Evolutionary conservation across 2,888 invertebrate species (phyloP), one percentile per base, ranked within the genome.

Genomic region (Mythimna vitellina): DNA sequence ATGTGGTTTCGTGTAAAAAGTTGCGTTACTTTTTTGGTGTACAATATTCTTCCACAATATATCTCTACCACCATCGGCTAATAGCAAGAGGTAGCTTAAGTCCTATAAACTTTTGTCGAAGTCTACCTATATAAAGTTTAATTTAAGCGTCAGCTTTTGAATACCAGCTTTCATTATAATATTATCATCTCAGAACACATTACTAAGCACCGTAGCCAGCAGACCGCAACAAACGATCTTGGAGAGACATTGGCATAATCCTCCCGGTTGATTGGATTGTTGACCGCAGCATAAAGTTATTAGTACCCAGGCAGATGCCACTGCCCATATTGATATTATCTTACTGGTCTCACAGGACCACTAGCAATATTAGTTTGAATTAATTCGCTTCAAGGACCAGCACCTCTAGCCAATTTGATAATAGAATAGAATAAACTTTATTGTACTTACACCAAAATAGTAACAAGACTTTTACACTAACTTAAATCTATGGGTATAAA

Each of bases 221-320:
- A 51, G 42, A 65, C 35, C n/a, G 20, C 72, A 64, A 49, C 81
- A 57, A 81, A 67, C 77, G 53, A 57, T 77, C 53, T 53, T 61
- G 51, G 62, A 25, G 78, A 70, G 67, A 61, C 82, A 65, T 68
- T 22, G 78, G 49, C 66, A 56, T 82, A 82, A 80, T 80, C 80
- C 57, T 22, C 64, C 3, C 66, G 20, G 58, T 57, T 82, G 80
- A 80, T 80, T 80, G 70, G 84, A 76, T 76, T 64, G 70, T 73
- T 76, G 72, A 76, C 71, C 80, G 76, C 56, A 80, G 65, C 66
- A 62, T 79, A 80, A 79, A 62, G 69, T 74, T 82, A 74, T 82
- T 82, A 79, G 70, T 82, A 53, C 56, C 25, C 25, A 57, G 57
- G 60, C 69, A 58, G 80, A 73, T 64, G 65, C 51, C 42, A 42